Percentiles rank a stretch among this genome's conserved stretches.
phyloP scores from a whole-genome alignment of 2,113 vertebrate species.

The Albula glossodonta region DNA sequence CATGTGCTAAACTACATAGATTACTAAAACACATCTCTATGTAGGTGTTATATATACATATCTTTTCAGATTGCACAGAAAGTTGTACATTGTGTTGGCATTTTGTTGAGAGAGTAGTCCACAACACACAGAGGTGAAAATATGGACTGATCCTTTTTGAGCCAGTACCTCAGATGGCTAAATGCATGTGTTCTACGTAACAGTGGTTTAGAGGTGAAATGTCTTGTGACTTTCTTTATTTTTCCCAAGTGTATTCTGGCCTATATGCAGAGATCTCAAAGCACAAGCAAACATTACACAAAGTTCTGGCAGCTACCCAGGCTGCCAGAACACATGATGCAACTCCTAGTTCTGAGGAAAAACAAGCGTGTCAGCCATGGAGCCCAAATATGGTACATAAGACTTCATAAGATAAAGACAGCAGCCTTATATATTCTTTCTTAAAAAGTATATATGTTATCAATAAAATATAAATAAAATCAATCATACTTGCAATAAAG shows the following conservation, averaged over 20 bases:
- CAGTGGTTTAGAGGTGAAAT: conserved; percentile 46
- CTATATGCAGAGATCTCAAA: conserved; percentile 33
- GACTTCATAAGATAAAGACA: conserved; percentile 14
- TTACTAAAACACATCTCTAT: no score
- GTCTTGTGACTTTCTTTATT: conserved; percentile 57
- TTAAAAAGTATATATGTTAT: conserved; percentile 31
- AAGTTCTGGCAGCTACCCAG: conserved; percentile 36
- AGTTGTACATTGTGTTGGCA: not conserved
- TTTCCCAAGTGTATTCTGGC: conserved; percentile 47
- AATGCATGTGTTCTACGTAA: conserved; percentile 42
- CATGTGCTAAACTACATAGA: no score
- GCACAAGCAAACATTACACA: conserved; percentile 67
- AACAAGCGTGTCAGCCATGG: conserved; percentile 57
- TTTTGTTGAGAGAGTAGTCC: not conserved
- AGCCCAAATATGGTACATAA: conserved; percentile 47
- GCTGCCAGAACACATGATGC: conserved; percentile 58
- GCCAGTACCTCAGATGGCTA: not conserved
- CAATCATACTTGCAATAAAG: not conserved
- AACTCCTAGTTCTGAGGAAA: conserved; percentile 55
- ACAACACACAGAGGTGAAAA: not conserved
- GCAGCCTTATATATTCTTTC: no score
- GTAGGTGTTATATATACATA: not conserved
- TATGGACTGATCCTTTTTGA: not conserved
- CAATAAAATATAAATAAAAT: not conserved
- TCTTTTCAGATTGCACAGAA: not conserved